Percentiles rank a stretch among this genome's conserved stretches.
phyloP scores from a whole-genome alignment of 1,140 invertebrate genomes.

The Epicauta chinensis region DNA sequence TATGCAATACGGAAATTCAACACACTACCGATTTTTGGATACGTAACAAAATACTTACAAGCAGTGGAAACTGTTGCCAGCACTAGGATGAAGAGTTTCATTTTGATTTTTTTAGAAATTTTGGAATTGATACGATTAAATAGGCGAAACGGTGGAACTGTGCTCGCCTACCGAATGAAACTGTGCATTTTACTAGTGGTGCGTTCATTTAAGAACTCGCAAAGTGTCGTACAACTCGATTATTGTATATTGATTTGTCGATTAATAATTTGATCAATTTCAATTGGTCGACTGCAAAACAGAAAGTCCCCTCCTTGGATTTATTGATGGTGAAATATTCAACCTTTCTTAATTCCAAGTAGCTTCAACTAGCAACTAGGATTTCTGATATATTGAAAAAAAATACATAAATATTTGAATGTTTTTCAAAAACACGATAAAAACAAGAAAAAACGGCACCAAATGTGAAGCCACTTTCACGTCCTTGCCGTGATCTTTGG shows the following conservation, averaged over 20 bases:
- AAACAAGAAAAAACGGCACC: no score
- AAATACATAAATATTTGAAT: no score
- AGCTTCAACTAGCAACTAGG: no score
- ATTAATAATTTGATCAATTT: background rate
- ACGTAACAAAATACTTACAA: slow-evolving; percentile 2
- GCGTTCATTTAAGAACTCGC: slow-evolving; percentile 12
- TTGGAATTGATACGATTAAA: no score
- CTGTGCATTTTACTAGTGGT: background rate
- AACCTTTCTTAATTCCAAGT: slow-evolving; percentile 2
- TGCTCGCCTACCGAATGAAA: no score
- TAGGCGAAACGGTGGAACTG: no score
- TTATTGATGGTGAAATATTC: slow-evolving; percentile 6
- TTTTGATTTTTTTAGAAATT: background rate
- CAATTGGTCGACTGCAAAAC: slow-evolving; percentile 1
- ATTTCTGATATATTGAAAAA: no score
- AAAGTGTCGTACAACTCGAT: slow-evolving; percentile 5
- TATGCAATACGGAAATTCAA: no score
- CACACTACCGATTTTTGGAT: no score
- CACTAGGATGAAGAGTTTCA: slow-evolving; percentile 6
- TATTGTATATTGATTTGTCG: slow-evolving; percentile 4
- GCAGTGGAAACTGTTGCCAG: slow-evolving; percentile 5
- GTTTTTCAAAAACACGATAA: no score
- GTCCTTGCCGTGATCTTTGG: no score
- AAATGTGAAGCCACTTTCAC: no score
- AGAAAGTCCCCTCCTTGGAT: slow-evolving; percentile 1